Percentiles rank a stretch among this genome's conserved stretches.
Conservation (phyloP, 2,888 invertebrate species). For the Sacculina carcini region DNA sequence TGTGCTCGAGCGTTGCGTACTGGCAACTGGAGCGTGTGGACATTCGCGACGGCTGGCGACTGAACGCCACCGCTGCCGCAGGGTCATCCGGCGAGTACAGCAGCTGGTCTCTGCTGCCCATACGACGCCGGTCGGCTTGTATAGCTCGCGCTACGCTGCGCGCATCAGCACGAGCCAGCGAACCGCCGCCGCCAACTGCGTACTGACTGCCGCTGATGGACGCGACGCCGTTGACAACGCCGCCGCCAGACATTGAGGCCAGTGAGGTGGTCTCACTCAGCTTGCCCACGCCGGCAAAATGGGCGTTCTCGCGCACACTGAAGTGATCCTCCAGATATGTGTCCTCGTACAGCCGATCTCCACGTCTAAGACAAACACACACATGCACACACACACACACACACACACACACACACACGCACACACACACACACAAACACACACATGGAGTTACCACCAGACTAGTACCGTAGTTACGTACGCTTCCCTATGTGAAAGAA, state of each 20-base stretch:
- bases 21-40: background rate
- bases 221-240: background rate
- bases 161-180: background rate
- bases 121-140: background rate
- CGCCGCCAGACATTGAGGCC: background rate
- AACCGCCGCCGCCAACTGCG: no score
- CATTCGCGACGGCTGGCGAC: background rate
- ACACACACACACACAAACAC: no score
- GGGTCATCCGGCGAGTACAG: background rate
- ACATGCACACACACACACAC: no score
- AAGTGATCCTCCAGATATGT: background rate
- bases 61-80: background rate
- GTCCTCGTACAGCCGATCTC: background rate
- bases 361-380: background rate
- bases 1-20: slow-evolving; percentile 2
- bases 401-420: no score
- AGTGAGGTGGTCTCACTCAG: background rate
- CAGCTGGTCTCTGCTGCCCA: background rate
- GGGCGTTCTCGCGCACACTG: background rate
- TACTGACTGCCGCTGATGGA: no score
- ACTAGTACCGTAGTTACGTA: no score
- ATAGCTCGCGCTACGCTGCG: background rate
- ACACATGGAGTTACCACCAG: no score
- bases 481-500: no score
- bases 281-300: background rate